These are phyloP conservation scores for Speoplatyrhinus poulsoni DNA, from an alignment of 2,113 vertebrate species.

Conservation along the genomic window DNA sequence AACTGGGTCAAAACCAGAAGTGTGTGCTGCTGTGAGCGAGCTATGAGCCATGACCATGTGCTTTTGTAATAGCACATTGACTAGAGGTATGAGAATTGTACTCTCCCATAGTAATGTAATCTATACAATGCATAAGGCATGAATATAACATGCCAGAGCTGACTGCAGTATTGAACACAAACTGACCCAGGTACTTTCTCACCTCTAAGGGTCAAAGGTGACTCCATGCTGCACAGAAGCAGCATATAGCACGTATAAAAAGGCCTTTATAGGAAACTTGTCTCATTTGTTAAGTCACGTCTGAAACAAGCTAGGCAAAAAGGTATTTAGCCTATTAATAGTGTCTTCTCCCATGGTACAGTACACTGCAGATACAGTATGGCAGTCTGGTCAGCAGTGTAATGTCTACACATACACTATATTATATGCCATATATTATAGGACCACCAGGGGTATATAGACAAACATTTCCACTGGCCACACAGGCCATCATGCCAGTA, in stretches of 20 bases:
- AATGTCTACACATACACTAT: no score
- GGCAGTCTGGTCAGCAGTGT: no score
- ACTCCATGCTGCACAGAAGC: neutral
- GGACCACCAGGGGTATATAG: neutral
- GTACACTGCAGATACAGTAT: neutral
- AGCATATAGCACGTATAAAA: neutral
- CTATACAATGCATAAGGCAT: neutral
- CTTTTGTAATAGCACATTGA: constrained; percentile 13
- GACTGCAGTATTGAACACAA: constrained; percentile 25
- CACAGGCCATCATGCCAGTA: neutral
- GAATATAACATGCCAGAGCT: constrained; percentile 1
- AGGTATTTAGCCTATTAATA: neutral
- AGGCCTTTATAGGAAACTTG: neutral
- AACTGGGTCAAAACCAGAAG: constrained; percentile 55
- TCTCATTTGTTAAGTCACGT: neutral
- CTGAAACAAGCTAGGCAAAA: neutral
- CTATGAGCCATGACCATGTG: constrained; percentile 16
- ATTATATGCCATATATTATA: neutral
- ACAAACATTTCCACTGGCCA: neutral
- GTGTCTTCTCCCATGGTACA: neutral
- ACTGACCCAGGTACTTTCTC: neutral
- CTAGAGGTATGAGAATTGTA: constrained; percentile 2
- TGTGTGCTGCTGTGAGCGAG: constrained; percentile 22
- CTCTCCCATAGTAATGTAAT: neutral
- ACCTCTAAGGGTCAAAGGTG: constrained; percentile 5